These are phyloP conservation scores for Malurus melanocephalus DNA, from an alignment of 2,113 vertebrate genomes.

Conservation along the genomic window DNA sequence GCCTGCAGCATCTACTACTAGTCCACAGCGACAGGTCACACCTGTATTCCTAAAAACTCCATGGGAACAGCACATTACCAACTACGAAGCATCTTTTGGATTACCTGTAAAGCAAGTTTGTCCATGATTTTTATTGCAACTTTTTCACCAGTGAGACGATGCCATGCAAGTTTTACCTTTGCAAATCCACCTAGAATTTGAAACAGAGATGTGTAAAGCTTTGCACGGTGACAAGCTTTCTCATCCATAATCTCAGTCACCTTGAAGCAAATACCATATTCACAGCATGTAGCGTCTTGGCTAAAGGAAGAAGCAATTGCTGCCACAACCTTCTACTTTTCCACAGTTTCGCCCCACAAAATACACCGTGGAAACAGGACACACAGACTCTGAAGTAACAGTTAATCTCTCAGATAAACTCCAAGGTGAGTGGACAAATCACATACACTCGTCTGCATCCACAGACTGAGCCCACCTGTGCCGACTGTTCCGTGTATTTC, in stretches of 20 bases:
- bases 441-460: no score
- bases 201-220: background rate
- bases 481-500: conserved; percentile 75
- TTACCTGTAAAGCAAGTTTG: conserved; percentile 89
- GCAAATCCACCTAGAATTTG: conserved; percentile 87
- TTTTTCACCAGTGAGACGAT: conserved; percentile 88
- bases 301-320: background rate
- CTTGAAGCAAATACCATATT: rapidly evolving
- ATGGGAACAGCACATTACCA: background rate
- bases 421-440: rapidly evolving
- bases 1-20: background rate
- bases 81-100: background rate
- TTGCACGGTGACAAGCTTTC: rapidly evolving
- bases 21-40: rapidly evolving
- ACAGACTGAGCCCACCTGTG: conserved; percentile 56
- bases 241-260: rapidly evolving
- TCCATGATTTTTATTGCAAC: conserved; percentile 97
- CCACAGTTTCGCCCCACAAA: background rate
- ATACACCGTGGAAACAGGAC: rapidly evolving
- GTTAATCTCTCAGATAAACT: no score
- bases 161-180: conserved; percentile 90
- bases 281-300: rapidly evolving
- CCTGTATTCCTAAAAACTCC: rapidly evolving
- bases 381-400: no score
- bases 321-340: background rate